These are phyloP conservation scores for Seira sanloemensis DNA, from an alignment of 2,888 invertebrate species.

Conservation along the genomic window DNA sequence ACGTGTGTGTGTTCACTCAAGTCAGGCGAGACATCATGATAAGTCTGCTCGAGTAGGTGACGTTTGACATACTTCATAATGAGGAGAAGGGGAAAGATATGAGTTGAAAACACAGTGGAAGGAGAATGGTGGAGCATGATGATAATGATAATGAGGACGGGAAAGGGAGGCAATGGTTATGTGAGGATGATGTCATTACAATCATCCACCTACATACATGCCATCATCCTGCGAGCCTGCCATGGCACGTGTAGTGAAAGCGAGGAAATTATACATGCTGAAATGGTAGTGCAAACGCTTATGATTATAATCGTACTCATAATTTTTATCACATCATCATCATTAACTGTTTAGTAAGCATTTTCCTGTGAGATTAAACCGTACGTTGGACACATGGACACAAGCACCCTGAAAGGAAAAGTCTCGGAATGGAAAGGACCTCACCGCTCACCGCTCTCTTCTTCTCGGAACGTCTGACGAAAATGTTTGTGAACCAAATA, in stretches of 20 bases:
- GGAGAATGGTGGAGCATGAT: conserved; percentile 29
- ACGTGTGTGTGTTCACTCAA: conserved; percentile 4
- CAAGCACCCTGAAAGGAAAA: too few species aligned
- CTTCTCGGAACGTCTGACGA: too few species aligned
- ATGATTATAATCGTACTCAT: neutral
- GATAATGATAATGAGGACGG: conserved; percentile 48
- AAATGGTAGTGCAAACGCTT: neutral
- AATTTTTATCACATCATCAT: conserved; percentile 12
- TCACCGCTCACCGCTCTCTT: too few species aligned
- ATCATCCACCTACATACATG: conserved; percentile 27
- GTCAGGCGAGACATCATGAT: neutral
- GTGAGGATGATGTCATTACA: conserved; percentile 14
- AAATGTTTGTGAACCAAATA: too few species aligned
- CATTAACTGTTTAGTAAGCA: neutral
- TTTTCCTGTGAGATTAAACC: neutral
- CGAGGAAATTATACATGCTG: neutral
- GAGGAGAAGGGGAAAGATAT: neutral
- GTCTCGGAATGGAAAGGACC: too few species aligned
- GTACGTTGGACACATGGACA: neutral
- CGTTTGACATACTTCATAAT: conserved; percentile 9
- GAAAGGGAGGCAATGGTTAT: too few species aligned
- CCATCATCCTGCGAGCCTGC: too few species aligned
- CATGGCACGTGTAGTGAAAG: too few species aligned
- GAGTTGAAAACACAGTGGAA: neutral
- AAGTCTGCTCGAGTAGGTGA: conserved; percentile 2